Base-by-base conservation (phyloP, 2,113 vertebrate species). In the Plotosus lineatus region DNA sequence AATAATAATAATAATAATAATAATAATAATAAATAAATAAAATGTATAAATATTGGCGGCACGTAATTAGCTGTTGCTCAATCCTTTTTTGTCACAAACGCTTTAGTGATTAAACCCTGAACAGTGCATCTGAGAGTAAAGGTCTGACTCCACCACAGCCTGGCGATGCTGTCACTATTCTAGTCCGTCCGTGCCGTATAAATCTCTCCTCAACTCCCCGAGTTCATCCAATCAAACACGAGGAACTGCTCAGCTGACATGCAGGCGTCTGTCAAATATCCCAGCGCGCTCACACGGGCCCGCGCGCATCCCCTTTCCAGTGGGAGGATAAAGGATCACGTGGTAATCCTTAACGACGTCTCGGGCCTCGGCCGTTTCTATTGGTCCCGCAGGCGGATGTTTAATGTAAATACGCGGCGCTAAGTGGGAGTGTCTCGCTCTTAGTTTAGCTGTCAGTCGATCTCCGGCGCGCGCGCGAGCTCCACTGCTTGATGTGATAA, bases 341-440 rank as follows among this genome's bases (percentile, higher is more conserved):
- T 85, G 83, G 55, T 75, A 60, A 85, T 82, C 65, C 68, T 84
- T 82, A 48, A 73, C 31, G 33, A 58, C 75, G 78, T 85, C 77
- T 75, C 77, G 21, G 83, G 80, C 81, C 81, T 71, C 65, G 15
- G 75, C 74, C 87, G 87, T 85, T 79, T 74, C 53, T 82, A 74
- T 87, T 84, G 90, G 88, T 91, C 92, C 89, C 85, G 91, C 85
- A 88, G 90, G 90, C 92, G 88, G 87, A 87, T 77, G 80, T 90
- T 91, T 90, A 87, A 91, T 92, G 91, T 89, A 89, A 90, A 92
- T 85, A 88, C 88, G 88, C 82, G 89, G 86, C 79, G 86, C 89
- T 90, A 91, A 94, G 94, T 94, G 96, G 94, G 95, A 95, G 95
- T 94, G 95, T 92, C 92, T 93, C 92, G 89, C 93, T 91, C 85